Evolutionary conservation across 2,797 vertebrate species (phyloP), one percentile per base, ranked within the genome.

Genomic region (Takifugu ocellatus): DNA sequence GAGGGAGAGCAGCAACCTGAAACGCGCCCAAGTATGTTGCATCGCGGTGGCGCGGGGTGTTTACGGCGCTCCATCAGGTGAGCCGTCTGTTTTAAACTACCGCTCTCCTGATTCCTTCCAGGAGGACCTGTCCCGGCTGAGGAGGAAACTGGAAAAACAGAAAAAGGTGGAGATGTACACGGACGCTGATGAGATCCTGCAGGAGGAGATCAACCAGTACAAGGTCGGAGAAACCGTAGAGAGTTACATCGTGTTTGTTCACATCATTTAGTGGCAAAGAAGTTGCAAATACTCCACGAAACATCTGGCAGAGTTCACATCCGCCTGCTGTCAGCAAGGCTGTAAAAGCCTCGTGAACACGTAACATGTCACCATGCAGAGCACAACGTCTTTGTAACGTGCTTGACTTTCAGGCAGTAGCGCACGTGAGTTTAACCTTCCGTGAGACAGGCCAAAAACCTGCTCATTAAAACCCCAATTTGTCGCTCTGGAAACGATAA

Each of bases 131-230:
- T 97, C 95, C 17, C 89, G 95, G 56, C 90, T 97, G 46, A 89
- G 95, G 5, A 88, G 95, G 51, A 97, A 94, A 81, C 87, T 97
- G 77, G 95, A 97, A 83, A 97, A 96, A 54, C 95, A 97, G 87
- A 94, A 95, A 81, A 98, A 98, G 78, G 94, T 98, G 74, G 95
- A 98, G 75, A 94, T 98, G 25, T 98, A 96, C 53, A 94, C 95
- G 0, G 95, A 98, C 16, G 95, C 95, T 0, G 95, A 97, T 7
- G 95, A 97, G 83, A 97, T 97, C 83, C 84, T 97, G 26, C 94
- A 96, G 82, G 95, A 97, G 81, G 95, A 97, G 86, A 97, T 97
- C 79, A 97, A 97, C 84, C 95, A 97, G 68, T 97, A 96, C 72
- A 94, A 96, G 93, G 95, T 96, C 65, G 76, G 70, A 49, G 29